These are phyloP conservation scores for Eurystomus glaucurus DNA, from an alignment of 2,797 vertebrate genomes.

Conservation along the genomic window DNA sequence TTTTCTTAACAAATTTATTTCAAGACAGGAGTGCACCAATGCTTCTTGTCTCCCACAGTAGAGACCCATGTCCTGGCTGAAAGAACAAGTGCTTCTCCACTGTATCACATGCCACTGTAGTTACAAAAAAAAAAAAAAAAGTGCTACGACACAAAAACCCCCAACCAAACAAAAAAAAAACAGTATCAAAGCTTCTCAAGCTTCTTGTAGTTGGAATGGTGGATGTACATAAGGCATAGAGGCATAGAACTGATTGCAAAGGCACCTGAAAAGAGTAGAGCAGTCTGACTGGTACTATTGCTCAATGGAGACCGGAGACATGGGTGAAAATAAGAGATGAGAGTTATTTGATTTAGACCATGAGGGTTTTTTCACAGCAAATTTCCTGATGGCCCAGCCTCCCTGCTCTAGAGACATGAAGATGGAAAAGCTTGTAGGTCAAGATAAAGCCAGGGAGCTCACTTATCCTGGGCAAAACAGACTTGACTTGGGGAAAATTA, in stretches of 20 bases:
- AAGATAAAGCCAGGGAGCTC: not conserved
- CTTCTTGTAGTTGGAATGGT: not conserved
- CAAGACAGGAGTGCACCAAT: not conserved
- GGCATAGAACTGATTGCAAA: not conserved
- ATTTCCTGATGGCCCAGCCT: not conserved
- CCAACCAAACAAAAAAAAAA: not conserved
- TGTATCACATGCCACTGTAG: not conserved
- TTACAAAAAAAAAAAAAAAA: not conserved
- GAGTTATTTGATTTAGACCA: not conserved
- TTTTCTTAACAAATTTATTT: not conserved
- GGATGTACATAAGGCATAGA: not conserved
- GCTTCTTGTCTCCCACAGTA: not conserved
- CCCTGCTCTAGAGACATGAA: not conserved
- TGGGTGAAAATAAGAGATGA: not conserved
- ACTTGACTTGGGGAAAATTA: not conserved
- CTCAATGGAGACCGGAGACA: not conserved
- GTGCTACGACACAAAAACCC: not conserved
- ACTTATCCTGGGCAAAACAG: not conserved
- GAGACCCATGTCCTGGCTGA: not conserved
- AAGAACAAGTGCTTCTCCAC: not conserved
- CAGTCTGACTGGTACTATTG: not conserved
- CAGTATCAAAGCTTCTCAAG: not conserved
- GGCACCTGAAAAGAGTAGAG: not conserved
- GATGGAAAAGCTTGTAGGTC: rapidly evolving
- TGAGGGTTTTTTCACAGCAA: not conserved